These are phyloP conservation scores for Chitala chitala DNA, from an alignment of 2,113 vertebrate genomes.

Conservation along the genomic window DNA sequence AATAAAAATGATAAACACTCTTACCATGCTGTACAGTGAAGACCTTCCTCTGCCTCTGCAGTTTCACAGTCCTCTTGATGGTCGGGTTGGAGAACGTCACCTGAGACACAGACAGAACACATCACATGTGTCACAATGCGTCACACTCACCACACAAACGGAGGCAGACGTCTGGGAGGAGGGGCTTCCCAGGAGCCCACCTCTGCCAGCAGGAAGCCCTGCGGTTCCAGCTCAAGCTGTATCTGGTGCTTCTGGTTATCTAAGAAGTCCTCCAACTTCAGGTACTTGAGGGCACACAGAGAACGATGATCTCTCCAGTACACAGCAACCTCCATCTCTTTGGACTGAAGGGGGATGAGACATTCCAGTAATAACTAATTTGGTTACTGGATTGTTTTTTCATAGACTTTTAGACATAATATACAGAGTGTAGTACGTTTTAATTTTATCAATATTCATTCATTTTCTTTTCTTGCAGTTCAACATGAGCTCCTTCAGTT, in stretches of 20 bases:
- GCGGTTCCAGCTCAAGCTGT: constrained; percentile 81
- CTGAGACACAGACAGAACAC: constrained; percentile 45
- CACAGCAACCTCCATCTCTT: constrained; percentile 82
- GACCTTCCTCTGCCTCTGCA: constrained; percentile 81
- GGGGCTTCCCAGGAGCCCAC: constrained; percentile 47
- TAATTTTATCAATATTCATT: too few relatives aligned
- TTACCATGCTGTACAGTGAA: constrained; percentile 87
- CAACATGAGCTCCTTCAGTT: not conserved
- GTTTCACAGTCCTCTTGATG: constrained; percentile 77
- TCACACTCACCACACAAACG: constrained; percentile 3
- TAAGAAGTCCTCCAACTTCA: constrained; percentile 85
- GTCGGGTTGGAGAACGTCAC: constrained; percentile 83
- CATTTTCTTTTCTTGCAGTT: not conserved
- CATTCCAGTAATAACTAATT: too few relatives aligned
- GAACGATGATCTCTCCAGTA: constrained; percentile 83
- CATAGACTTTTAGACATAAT: too few relatives aligned
- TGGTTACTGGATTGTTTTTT: too few relatives aligned
- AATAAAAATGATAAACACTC: not conserved
- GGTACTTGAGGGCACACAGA: constrained; percentile 82
- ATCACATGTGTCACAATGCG: constrained; percentile 22
- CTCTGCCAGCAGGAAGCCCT: constrained; percentile 80
- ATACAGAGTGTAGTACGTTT: too few relatives aligned
- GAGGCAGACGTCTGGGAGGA: not conserved
- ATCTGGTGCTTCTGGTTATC: constrained; percentile 83
- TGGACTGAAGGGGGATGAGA: constrained; percentile 55